Base-by-base conservation (phyloP, 2,797 vertebrate species). In the Chrosomus eos region DNA sequence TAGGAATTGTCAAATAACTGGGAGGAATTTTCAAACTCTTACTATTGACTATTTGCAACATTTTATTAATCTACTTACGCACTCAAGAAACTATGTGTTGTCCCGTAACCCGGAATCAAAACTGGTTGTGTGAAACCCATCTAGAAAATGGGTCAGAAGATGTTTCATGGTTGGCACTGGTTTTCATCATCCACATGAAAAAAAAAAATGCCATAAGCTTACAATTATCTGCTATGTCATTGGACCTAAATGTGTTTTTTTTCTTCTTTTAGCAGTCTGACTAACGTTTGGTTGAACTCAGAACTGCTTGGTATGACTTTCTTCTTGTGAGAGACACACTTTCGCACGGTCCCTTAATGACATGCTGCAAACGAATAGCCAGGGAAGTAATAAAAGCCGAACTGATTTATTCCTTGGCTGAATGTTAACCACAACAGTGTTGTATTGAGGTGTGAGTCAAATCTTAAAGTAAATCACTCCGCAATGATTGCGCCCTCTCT, bases 101-200 rank as follows among this genome's bases (percentile, higher is more conserved):
- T 85, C 51, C 76, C 64, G 76, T 72, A 73, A 48, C 40, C 16
- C 31, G 33, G 55, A 80, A 85, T 64, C 28, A 72, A 80, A 67
- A 79, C 38, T 21, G 74, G 79, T 80, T 80, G 67, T 85, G 36
- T 72, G 83, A 85, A 80, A 36, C 55, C 83, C 83, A 60, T 85
- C 72, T 76, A 81, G 76, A 82, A 85, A 87, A 82, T 64, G 16
- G 80, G 76, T 82, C 74, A 84, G 80, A 77, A 53, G 43, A 36
- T 38, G 55, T 83, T 87, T 83, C 31, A 76, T 80, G 88, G 86
- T 86, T 89, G 83, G 81, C 85, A 84, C 77, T 53, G 77, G 79
- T 87, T 88, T 88, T 87, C 87, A 88, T 88, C 87, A 88, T 88
- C 83, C 81, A 81, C 88, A 38, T 71, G 62, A 85, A 86, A 43